These are phyloP conservation scores for Macquaria ambigua DNA, from an alignment of 2,113 vertebrate species.

Conservation along the genomic window DNA sequence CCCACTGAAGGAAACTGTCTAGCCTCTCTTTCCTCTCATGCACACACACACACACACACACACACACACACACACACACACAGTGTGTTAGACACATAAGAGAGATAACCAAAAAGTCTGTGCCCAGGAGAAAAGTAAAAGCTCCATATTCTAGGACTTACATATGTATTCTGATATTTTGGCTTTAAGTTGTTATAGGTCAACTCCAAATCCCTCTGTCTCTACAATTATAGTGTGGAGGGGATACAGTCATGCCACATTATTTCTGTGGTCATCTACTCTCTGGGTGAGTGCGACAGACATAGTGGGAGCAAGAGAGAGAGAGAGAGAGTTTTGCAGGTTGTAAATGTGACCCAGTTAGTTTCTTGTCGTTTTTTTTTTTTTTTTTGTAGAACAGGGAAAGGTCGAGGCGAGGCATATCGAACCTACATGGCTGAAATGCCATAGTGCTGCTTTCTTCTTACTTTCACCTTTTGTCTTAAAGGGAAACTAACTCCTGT, in stretches of 20 bases:
- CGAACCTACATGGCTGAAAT: constrained; percentile 51
- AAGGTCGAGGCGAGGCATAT: constrained; percentile 48
- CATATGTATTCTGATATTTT: constrained; percentile 12
- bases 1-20: not conserved
- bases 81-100: not conserved
- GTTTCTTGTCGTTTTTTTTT: not conserved
- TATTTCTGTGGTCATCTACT: constrained; percentile 26
- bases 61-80: not conserved
- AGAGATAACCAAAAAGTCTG: not conserved
- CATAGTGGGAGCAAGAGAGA: not conserved
- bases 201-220: constrained; percentile 29
- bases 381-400: constrained; percentile 27
- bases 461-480: constrained; percentile 30
- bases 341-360: constrained; percentile 29
- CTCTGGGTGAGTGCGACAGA: not conserved
- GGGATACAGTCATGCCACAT: constrained; percentile 9
- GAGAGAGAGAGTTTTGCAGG: not conserved
- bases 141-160: not conserved
- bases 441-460: constrained; percentile 34
- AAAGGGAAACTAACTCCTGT: not conserved
- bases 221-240: constrained; percentile 31
- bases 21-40: not conserved
- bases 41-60: not conserved
- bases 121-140: not conserved
- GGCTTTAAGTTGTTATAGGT: constrained; percentile 43